Base-by-base conservation (phyloP, 1,140 invertebrate genomes). In the Zaprionus lachaisei region DNA sequence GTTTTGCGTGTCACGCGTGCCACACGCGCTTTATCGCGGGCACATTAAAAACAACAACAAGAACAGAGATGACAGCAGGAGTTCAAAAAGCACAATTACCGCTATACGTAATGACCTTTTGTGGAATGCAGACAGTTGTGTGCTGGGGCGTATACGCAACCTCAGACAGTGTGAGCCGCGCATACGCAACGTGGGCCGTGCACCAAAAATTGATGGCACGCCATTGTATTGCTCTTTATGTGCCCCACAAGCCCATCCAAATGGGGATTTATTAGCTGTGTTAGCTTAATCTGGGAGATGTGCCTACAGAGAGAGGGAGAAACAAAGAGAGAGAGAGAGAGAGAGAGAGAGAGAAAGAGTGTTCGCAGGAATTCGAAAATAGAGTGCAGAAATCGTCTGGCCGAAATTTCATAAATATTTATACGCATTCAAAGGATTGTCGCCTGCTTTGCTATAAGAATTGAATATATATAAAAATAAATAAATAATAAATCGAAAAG, bases 201-300 rank as follows among this genome's bases (percentile, higher is more conserved):
- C 34, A 41, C 66, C 44, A 12, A 51, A 51, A 61, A 70, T 75
- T 75, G 67, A 56, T 41, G 38, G 38, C 17, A 11, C 37, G 54
- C 5, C 54, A 57, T 68, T 68, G 55, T 44, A 62, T 44, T 66
- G 24, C 41, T 31, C 20, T 57, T 68, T 77, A 73, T 58, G 64
- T 17, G 41, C 41, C 41, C n/a, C n/a, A 47, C 37, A 17, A 7
- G 37, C 58, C 58, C 57, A 15, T 22, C n/a, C 41, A 60, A 78
- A 78, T 69, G 60, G 34, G 38, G 51, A 78, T 74, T 78, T 78
- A 78, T 74, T 63, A 41, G 56, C 44, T 20, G 15, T 17, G 26
- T 54, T 67, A 41, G 56, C 14, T 5, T 14, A 56, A 34, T 14
- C 14, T 54, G 22, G 51, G 4, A 17, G 24, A 26, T 14, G 14